Evolutionary conservation across 2,888 invertebrate species (phyloP), one percentile per base, ranked within the genome.

Genomic region (Coecobrya sp.): DNA sequence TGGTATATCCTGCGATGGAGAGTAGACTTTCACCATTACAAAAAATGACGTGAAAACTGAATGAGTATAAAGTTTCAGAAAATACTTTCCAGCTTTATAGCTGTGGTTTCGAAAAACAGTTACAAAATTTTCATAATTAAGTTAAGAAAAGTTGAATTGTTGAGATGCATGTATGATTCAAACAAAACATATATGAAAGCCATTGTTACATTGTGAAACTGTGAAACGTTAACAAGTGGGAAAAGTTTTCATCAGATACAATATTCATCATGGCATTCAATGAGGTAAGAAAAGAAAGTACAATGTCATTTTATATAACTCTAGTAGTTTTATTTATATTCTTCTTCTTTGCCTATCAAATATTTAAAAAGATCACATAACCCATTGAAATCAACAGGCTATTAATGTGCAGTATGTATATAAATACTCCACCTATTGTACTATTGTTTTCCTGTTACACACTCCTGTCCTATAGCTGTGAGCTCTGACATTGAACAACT

Each of bases 241-340:
- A 49, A n/a, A n/a, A 45, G 30, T 13, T 42, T 10, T 42, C 65
- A 27, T 45, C 19, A 13, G 27, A 59, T 13, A 55, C 45, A 27
- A 27, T 19, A 55, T 73, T 89, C 89, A 89, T 89, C 89, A 89
- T 89, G 89, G 73, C 89, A 59, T 89, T 89, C 59, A 89, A 89
- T 30, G 89, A 89, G 89, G 89, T 89, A 85, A 89, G 89, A 19
- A 73, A 73, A n/a, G 42, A 7, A 42, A 4, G 42, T 7, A 42
- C 4, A 42, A 42, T 42, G 10, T n/a, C 36, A 36, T 36, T 36
- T 7, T 7, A 7, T 36, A 36, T 36, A n/a, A n/a, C 7, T 36
- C 36, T 36, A 36, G 36, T 36, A 36, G 2, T 36, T 36, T 36
- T n/a, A n/a, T n/a, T n/a, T n/a, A n/a, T n/a, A n/a, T n/a, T n/a